phyloP scores from a whole-genome alignment of 2,888 invertebrate species.

The Hyppa rectilinea region DNA sequence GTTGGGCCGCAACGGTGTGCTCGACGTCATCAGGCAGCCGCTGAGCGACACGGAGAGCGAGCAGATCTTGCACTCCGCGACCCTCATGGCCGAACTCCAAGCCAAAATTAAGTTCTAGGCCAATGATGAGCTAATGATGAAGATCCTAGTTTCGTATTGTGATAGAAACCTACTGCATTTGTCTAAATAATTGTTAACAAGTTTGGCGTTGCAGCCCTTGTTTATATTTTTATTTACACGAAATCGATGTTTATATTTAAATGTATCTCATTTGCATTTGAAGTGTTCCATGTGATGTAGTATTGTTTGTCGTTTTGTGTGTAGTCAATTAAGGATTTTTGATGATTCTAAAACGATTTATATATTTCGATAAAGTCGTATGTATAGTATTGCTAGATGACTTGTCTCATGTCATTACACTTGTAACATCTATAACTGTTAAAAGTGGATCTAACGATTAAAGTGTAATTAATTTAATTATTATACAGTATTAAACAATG shows the following conservation, averaged over 20 bases:
- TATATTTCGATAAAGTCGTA: neutral
- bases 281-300: conserved; percentile 15
- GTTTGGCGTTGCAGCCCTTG: neutral
- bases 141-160: neutral
- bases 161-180: neutral
- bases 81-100: conserved; percentile 92
- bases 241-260: neutral
- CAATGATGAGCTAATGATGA: neutral
- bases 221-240: conserved; percentile 3
- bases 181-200: neutral
- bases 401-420: neutral
- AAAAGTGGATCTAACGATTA: neutral
- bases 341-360: neutral
- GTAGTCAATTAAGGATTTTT: neutral
- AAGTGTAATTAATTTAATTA: conserved; percentile 10
- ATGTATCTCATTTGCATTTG: conserved; percentile 20
- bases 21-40: conserved; percentile 93
- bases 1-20: conserved; percentile 93
- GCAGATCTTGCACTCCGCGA: conserved; percentile 92
- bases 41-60: conserved; percentile 92
- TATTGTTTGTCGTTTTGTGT: conserved; percentile 21
- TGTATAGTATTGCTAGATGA: neutral
- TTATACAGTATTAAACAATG: conserved; percentile 25
- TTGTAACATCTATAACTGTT: neutral
- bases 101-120: conserved; percentile 79